Conservation (phyloP, 2,113 vertebrate species). For the Epinephelus cyanopodus region DNA sequence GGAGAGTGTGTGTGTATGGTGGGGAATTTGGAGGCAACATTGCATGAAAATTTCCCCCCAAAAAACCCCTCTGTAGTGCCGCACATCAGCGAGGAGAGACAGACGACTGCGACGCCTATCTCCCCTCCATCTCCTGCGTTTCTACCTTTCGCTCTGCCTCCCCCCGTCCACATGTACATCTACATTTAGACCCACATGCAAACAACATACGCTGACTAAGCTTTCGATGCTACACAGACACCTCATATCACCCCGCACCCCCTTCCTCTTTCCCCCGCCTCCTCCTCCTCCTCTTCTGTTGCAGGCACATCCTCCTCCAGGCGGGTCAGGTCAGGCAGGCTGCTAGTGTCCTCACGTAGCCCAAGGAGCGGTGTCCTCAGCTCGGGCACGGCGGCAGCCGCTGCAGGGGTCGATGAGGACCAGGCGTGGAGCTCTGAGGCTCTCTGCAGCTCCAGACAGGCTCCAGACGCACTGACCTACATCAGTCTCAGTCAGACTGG, state of each 20-base stretch:
- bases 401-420: constrained; percentile 63
- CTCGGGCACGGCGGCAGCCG: constrained; percentile 48
- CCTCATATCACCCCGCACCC: constrained; percentile 26
- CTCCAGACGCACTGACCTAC: constrained; percentile 83
- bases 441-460: constrained; percentile 77
- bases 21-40: not conserved
- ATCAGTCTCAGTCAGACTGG: constrained; percentile 76
- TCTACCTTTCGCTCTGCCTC: constrained; percentile 13
- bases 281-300: constrained; percentile 22
- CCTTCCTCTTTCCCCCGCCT: not conserved
- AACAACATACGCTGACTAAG: constrained; percentile 49
- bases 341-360: constrained; percentile 72
- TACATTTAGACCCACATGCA: constrained; percentile 31
- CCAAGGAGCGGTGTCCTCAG: constrained; percentile 64
- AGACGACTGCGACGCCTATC: not conserved
- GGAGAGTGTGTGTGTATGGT: constrained; percentile 23
- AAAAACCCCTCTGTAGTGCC: constrained; percentile 24
- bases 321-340: constrained; percentile 63
- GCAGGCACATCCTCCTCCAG: constrained; percentile 62
- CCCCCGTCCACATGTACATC: constrained; percentile 13
- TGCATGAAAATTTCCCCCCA: constrained; percentile 26
- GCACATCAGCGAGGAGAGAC: constrained; percentile 17
- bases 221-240: constrained; percentile 42
- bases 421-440: constrained; percentile 68
- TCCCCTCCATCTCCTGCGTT: constrained; percentile 24